A percentile compares a stretch with the other conserved stretches of the same genome.
These are phyloP conservation scores for Petroica traversi DNA, from an alignment of 2,113 vertebrate genomes.

Conservation along the genomic window DNA sequence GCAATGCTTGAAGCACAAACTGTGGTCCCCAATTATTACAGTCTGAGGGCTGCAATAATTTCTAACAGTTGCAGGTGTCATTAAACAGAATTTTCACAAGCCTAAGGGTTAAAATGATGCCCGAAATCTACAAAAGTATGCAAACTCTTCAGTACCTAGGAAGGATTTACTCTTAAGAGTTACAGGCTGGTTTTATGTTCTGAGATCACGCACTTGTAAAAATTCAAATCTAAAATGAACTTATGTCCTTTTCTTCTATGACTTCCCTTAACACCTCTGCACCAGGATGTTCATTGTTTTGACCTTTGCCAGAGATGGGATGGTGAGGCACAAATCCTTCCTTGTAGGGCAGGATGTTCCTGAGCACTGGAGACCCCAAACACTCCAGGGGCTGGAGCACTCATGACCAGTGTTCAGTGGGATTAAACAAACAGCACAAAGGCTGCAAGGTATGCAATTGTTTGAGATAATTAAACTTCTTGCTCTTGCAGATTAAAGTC, in stretches of 20 bases:
- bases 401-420: not conserved
- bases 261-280: not conserved
- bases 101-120: not conserved
- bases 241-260: not conserved
- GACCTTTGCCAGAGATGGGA: not conserved
- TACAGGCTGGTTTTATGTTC: not conserved
- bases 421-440: not conserved
- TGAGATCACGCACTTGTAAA: not conserved
- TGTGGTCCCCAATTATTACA: not conserved
- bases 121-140: not conserved
- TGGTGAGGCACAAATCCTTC: not conserved
- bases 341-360: accelerated
- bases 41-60: not conserved
- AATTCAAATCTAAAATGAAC: not conserved
- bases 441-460: not conserved
- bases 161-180: not conserved
- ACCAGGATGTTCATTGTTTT: not conserved
- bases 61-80: not conserved
- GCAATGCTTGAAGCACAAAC: not conserved
- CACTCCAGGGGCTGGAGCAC: not conserved
- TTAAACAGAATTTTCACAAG: not conserved
- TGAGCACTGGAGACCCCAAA: not conserved
- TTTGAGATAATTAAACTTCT: not conserved
- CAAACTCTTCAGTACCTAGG: not conserved
- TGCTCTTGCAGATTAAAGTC: not conserved